Evolutionary conservation across 2,888 invertebrate genomes (phyloP).

Genomic region (Limnephilus rhombicus): DNA sequence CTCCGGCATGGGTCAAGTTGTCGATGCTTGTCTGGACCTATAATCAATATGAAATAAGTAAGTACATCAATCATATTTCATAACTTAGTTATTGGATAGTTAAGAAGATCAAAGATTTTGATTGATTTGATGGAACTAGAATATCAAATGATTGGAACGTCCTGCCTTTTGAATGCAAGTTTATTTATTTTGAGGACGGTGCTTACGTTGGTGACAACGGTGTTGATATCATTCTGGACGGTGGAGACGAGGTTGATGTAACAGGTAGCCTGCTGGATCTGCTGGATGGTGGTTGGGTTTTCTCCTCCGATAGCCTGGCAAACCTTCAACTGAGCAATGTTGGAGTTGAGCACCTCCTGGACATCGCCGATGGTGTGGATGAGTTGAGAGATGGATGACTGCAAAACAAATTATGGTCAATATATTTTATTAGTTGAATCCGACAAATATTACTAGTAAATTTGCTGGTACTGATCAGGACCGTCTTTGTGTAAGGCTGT

Average conservation of each 20-base stretch:
- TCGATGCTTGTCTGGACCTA: conserved; percentile 1
- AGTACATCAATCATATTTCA: not conserved
- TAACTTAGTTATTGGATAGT: not conserved
- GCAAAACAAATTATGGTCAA: not conserved
- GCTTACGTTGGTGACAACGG: conserved; percentile 30
- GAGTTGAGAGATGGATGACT: conserved; percentile 45
- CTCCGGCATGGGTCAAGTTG: not conserved
- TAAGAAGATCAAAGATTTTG: not conserved
- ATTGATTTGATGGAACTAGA: not conserved
- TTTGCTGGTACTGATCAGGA: not conserved
- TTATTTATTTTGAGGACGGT: not conserved
- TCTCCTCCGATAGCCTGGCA: conserved; percentile 55
- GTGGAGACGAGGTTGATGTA: conserved; percentile 39
- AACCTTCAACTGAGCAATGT: conserved; percentile 23
- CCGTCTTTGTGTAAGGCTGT: not conserved
- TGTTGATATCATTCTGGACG: conserved; percentile 34
- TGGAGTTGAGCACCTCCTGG: conserved; percentile 11
- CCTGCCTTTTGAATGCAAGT: not conserved
- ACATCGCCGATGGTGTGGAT: conserved; percentile 34
- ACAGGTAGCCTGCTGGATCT: conserved; percentile 49
- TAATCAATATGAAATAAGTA: not conserved
- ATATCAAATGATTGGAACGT: too few relatives aligned
- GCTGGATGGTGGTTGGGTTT: conserved; percentile 51
- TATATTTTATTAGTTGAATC: not conserved
- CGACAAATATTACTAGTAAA: not conserved